Conservation (phyloP, 2,113 vertebrate genomes). For the Astatoreochromis straeleni region DNA sequence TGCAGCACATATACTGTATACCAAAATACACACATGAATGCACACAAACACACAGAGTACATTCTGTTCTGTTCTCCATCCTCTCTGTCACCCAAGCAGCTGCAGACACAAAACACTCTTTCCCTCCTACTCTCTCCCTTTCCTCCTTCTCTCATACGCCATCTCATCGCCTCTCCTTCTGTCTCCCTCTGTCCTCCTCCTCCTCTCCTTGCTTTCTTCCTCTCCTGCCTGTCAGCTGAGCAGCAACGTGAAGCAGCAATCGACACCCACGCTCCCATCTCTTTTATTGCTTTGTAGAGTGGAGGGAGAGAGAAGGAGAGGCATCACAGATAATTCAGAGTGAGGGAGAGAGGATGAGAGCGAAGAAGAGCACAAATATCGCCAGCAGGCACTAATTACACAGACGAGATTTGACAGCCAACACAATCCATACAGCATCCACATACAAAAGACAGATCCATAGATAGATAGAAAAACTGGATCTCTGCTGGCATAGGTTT, state of each 20-base stretch:
- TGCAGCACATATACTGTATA: not conserved
- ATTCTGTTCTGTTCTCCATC: constrained; percentile 23
- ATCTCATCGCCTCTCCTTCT: not conserved
- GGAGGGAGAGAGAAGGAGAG: not conserved
- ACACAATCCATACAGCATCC: not conserved
- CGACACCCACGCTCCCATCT: constrained; percentile 23
- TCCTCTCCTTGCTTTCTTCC: not conserved
- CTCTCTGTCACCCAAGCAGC: constrained; percentile 24
- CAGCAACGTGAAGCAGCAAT: constrained; percentile 20
- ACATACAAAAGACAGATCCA: not conserved
- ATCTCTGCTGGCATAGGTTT: not conserved
- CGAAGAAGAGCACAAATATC: not conserved
- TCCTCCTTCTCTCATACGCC: not conserved
- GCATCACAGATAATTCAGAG: not conserved
- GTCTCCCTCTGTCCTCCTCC: not conserved
- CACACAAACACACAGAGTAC: not conserved
- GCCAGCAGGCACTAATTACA: constrained; percentile 28
- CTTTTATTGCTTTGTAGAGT: constrained; percentile 17
- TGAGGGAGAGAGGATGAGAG: not conserved
- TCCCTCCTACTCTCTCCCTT: not conserved
- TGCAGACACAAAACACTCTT: constrained; percentile 29
- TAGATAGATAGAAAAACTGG: not conserved
- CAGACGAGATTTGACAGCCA: not conserved
- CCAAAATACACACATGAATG: not conserved
- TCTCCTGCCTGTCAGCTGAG: constrained; percentile 37